Base-by-base conservation (phyloP, 1,140 invertebrate genomes). In the Brachionus calyciflorus region DNA sequence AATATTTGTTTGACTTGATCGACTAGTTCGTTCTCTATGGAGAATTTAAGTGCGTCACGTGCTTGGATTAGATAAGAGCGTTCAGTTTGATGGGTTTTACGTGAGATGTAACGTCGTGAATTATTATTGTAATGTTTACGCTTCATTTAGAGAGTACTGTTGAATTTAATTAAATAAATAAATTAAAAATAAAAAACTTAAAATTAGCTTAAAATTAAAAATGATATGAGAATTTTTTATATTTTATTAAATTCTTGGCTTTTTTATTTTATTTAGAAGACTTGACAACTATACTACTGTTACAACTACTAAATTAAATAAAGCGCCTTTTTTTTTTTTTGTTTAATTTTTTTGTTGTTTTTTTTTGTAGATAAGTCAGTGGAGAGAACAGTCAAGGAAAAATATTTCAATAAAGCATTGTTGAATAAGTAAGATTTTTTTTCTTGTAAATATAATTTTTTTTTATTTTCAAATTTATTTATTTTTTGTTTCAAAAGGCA, bases 401-500 rank as follows among this genome's bases (percentile, higher is more conserved):
- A 73, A 33, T 73, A 51, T 73, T 49, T 55, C 17, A 73, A 73
- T 37, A 73, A 51, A 73, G 24, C 24, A 33, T 40, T 73, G 17
- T 33, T 73, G 17, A 73, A 73, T 21, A 73, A 73, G 65, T 70
- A 41, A 68, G 40, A 10, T 41, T n/a, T n/a, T 37, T 37, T 3
- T 37, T 37, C 17, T 6, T 5, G 12, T n/a, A 28, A 21, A 21
- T 6, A 51, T 17, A 46, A 26, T 49, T 14, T 33, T 24, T 48
- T 30, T 48, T 7, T 24, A 14, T 28, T 7, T 48, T 46, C 46
- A 24, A 30, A 46, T 17, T 10, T 17, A 70, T 44, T 10, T 48
- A 21, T 14, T 44, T 46, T 80, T 80, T 60, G n/a, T n/a, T n/a
- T n/a, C n/a, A n/a, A n/a, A 78, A 85, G 86, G 76, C 87, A 89